These are phyloP conservation scores for Heterotilapia buettikoferi DNA, from an alignment of 2,113 vertebrate genomes.

Conservation along the genomic window DNA sequence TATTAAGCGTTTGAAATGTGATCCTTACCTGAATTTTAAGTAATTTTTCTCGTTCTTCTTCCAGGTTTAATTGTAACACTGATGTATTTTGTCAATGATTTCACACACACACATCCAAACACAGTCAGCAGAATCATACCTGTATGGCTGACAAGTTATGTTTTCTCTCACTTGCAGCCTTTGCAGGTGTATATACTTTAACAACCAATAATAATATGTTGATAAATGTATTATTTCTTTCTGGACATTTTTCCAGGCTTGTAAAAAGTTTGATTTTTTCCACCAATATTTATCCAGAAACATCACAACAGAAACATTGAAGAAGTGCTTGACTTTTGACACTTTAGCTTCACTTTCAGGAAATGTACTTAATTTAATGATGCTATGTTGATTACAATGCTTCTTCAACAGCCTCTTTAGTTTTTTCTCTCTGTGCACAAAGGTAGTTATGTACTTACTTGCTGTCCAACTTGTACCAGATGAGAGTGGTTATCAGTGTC, in stretches of 20 bases:
- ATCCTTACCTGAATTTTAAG: not conserved
- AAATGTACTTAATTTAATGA: not conserved
- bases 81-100: not conserved
- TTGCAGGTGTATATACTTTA: not conserved
- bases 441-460: conserved; percentile 34
- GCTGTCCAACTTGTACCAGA: conserved; percentile 32
- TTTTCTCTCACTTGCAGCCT: not conserved
- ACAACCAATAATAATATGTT: too few species aligned
- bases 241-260: too few species aligned
- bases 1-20: too few species aligned
- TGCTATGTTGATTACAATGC: not conserved
- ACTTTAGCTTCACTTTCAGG: not conserved
- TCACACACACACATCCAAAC: not conserved
- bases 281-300: too few species aligned
- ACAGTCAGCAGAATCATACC: not conserved
- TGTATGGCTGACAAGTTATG: not conserved
- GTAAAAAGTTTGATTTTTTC: too few species aligned
- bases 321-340: not conserved
- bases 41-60: not conserved
- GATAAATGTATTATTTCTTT: too few species aligned
- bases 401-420: not conserved
- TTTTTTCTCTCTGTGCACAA: not conserved
- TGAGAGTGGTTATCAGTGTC: not conserved
- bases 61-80: not conserved
- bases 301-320: too few species aligned